These are phyloP conservation scores for Therioaphis trifolii DNA, from an alignment of 2,888 invertebrate genomes.

Conservation along the genomic window DNA sequence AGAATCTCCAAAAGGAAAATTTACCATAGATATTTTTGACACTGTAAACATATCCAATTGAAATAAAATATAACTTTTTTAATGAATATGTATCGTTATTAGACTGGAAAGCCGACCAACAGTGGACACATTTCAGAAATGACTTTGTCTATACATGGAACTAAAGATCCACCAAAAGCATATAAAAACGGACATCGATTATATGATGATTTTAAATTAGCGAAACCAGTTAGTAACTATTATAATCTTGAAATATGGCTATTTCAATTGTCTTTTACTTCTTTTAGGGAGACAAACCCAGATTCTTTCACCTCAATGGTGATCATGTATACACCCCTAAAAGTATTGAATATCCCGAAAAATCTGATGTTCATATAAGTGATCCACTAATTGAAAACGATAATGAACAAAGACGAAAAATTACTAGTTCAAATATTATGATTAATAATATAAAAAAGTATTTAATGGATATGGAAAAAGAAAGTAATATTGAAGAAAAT, in stretches of 20 bases:
- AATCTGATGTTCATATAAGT: too few relatives aligned
- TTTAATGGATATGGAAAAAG: too few relatives aligned
- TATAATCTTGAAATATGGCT: background rate
- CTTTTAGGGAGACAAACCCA: background rate
- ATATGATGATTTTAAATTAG: conserved; percentile 51
- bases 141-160: conserved; percentile 61
- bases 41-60: conserved; percentile 68
- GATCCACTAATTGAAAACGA: too few relatives aligned
- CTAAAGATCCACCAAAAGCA: conserved; percentile 51
- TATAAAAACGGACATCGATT: conserved; percentile 52
- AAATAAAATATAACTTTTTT: background rate
- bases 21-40: conserved; percentile 73
- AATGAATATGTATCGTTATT: background rate
- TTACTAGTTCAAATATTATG: too few relatives aligned
- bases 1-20: conserved; percentile 81
- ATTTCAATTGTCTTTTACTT: background rate
- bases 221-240: conserved; percentile 23
- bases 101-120: conserved; percentile 40
- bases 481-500: too few relatives aligned
- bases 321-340: too few relatives aligned
- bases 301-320: background rate
- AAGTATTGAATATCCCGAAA: too few relatives aligned
- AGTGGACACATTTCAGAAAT: conserved; percentile 53
- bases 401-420: too few relatives aligned
- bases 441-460: too few relatives aligned